These are phyloP conservation scores for Muscicapa striata DNA, from an alignment of 2,797 vertebrate species.

Conservation along the genomic window DNA sequence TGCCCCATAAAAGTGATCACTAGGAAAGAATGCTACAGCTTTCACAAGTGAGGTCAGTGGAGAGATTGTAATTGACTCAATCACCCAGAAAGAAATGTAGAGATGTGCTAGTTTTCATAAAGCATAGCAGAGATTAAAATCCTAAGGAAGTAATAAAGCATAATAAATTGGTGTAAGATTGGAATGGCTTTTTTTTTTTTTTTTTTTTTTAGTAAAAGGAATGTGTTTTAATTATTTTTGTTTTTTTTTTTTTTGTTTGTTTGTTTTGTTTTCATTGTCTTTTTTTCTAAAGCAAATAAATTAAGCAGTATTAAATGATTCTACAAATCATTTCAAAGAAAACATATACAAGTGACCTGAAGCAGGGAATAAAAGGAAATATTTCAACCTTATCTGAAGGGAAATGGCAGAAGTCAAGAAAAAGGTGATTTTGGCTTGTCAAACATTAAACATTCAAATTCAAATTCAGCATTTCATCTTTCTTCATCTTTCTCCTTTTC, in stretches of 20 bases:
- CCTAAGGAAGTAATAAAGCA: neutral
- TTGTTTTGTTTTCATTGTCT: neutral
- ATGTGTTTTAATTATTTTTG: neutral
- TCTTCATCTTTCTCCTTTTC: neutral
- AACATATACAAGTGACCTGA: neutral
- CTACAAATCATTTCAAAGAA: neutral
- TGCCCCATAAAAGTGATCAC: neutral
- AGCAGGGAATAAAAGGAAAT: neutral
- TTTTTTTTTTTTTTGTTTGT: accelerated
- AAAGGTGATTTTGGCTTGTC: neutral
- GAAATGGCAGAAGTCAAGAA: neutral
- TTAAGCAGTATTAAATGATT: neutral
- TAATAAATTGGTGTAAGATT: neutral
- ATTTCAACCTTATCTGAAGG: neutral
- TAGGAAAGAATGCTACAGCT: neutral
- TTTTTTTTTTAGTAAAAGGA: neutral
- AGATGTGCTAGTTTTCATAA: neutral
- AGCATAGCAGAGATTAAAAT: neutral
- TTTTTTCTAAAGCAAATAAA: neutral
- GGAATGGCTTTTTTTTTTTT: neutral
- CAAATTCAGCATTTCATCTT: neutral
- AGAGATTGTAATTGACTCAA: neutral
- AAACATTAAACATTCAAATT: neutral
- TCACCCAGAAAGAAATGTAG: neutral
- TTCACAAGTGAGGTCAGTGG: neutral